A percentile compares a stretch with the other conserved stretches of the same genome.
phyloP scores from a whole-genome alignment of 2,113 vertebrate genomes.

The Recurvirostra avosetta region DNA sequence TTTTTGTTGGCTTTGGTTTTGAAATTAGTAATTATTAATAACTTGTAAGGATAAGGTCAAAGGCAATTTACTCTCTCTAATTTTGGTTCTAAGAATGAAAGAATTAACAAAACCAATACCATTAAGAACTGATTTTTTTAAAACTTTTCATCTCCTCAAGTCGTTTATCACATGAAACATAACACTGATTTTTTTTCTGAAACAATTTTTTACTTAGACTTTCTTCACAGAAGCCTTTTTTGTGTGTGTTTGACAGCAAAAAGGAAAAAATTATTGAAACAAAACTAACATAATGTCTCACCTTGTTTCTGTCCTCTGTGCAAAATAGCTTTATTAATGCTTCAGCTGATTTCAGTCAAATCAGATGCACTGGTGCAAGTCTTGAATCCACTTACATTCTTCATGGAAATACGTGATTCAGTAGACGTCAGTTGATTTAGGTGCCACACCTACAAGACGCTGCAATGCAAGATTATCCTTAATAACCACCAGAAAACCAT shows the following conservation, averaged over 20 bases:
- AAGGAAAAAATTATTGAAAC: background rate
- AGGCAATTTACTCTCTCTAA: background rate
- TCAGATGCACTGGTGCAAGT: background rate
- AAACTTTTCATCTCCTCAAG: background rate
- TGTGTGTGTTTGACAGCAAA: background rate
- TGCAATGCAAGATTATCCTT: background rate
- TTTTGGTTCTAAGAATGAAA: background rate
- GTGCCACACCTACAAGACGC: background rate
- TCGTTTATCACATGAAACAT: background rate
- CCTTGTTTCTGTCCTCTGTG: background rate
- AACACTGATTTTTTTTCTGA: background rate
- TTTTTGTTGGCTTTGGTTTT: background rate
- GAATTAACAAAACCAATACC: background rate
- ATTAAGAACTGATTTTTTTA: background rate
- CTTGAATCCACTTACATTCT: background rate
- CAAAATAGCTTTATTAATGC: background rate
- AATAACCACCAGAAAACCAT: background rate
- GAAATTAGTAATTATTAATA: background rate
- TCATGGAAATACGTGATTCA: background rate
- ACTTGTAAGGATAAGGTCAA: background rate
- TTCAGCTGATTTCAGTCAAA: background rate
- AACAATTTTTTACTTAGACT: background rate
- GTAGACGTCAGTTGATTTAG: background rate
- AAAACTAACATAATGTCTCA: background rate
- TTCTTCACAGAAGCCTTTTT: background rate